These are phyloP conservation scores for Candidula unifasciata DNA, from an alignment of 2,888 invertebrate species.

Conservation along the genomic window DNA sequence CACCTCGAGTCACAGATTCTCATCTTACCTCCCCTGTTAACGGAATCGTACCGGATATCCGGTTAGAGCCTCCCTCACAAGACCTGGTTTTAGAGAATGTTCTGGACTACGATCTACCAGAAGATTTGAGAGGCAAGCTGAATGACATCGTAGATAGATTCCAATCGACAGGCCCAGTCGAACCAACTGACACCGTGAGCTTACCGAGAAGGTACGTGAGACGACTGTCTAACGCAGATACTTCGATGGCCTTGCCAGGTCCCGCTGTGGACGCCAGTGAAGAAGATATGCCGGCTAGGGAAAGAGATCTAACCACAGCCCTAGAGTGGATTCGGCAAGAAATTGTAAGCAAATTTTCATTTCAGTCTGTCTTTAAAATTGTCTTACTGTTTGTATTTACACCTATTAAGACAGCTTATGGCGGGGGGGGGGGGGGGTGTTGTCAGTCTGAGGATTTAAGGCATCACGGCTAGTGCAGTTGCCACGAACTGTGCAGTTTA, in stretches of 20 bases:
- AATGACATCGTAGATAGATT: background rate
- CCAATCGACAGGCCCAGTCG: background rate
- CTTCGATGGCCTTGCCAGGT: background rate
- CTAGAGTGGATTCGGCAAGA: constrained; percentile 71
- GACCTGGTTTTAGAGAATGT: background rate
- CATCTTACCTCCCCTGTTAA: background rate
- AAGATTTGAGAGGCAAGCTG: background rate
- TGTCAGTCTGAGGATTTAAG: too few species aligned
- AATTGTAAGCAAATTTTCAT: constrained; percentile 61
- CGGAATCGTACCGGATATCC: background rate
- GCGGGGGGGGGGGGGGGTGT: too few species aligned
- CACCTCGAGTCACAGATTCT: background rate
- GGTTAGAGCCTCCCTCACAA: background rate
- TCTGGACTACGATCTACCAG: background rate
- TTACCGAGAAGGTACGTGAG: constrained; percentile 15
- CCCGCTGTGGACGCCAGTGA: background rate
- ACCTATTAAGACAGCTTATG: too few species aligned
- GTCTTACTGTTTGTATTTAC: too few species aligned
- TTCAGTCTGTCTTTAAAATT: too few species aligned
- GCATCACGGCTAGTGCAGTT: too few species aligned
- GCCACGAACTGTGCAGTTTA: too few species aligned
- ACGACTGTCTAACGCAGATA: background rate
- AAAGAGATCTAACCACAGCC: constrained; percentile 65
- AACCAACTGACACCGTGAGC: background rate
- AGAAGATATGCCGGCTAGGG: constrained; percentile 56